Base-by-base conservation (phyloP, 2,888 invertebrate genomes). In the Koerneria pararmatus region DNA sequence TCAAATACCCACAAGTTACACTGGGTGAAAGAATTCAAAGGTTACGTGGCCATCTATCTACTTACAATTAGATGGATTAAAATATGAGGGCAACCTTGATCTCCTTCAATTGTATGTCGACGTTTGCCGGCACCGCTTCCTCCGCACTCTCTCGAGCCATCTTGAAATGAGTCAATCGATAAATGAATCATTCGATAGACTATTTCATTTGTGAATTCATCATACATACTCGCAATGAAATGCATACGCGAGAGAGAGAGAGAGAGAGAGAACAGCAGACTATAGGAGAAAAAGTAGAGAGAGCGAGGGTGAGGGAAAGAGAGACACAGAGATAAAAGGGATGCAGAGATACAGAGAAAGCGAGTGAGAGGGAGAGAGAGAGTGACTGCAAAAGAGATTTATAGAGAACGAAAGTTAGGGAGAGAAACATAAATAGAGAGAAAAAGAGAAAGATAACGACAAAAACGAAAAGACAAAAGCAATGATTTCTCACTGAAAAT, bases 81-180 rank as follows among this genome's bases (percentile, higher is more conserved):
- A 8, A 53, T 22, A 53, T 22, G 22, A 53, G 53, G 32, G 11
- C 46, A 31, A 69, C 69, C 61, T 69, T 69, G 29, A 69, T 60
- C 59, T 67, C 54, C 58, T 67, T 65, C 58, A 70, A 58, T 24
- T 68, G 68, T 34, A 70, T 69, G 3, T 61, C 69, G 32, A 67
- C 29, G 24, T 31, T 24, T 5, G 53, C 34, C 4, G 53, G 51
- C 24, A 37, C 62, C 37, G 51, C 62, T 53, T 62, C 53, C 35
- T 62, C 62, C 5, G 31, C 46, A n/a, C 11, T n/a, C 46, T 11
- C 62, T n/a, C 29, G 32, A 4, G 34, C 32, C 53, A 37, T 34
- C 61, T 32, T 61, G 34, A 11, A 27, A 3, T 3, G 46, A 41
- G 37, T 1, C 3, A 19, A 11, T 24, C 3, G 22, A 58, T 32